Conservation (phyloP, 2,888 invertebrate species). For the Calameuta idolon region DNA sequence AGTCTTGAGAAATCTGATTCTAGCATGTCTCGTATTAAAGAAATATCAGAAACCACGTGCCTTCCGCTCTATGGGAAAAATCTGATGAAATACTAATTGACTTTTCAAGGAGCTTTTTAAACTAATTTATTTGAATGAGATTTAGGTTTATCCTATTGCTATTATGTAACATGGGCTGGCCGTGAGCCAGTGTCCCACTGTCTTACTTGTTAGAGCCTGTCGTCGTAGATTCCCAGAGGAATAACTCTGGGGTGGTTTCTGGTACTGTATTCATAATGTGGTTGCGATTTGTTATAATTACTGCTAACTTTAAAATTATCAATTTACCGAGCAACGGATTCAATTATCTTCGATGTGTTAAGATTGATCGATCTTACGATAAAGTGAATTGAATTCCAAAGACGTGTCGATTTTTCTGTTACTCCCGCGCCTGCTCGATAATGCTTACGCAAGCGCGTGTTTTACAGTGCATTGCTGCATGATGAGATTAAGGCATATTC, state of each 20-base stretch:
- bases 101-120: neutral
- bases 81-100: neutral
- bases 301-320: neutral
- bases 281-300: neutral
- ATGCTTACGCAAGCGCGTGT: neutral
- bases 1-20: neutral
- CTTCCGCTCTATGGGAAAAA: neutral
- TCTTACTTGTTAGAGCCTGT: conserved; percentile 22
- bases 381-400: neutral
- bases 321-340: neutral
- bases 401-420: neutral
- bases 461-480: neutral
- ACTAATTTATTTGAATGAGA: neutral
- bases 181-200: conserved; percentile 47
- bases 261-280: neutral
- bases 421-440: neutral
- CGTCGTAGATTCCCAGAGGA: neutral
- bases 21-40: neutral
- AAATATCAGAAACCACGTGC: neutral
- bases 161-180: conserved; percentile 51
- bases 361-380: neutral
- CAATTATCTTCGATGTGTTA: neutral
- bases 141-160: conserved; percentile 1
- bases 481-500: neutral
- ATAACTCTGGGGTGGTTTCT: neutral